A percentile compares a stretch with the other conserved stretches of the same genome.
phyloP scores from a whole-genome alignment of 2,797 vertebrate species.

The Danio tinwini region DNA sequence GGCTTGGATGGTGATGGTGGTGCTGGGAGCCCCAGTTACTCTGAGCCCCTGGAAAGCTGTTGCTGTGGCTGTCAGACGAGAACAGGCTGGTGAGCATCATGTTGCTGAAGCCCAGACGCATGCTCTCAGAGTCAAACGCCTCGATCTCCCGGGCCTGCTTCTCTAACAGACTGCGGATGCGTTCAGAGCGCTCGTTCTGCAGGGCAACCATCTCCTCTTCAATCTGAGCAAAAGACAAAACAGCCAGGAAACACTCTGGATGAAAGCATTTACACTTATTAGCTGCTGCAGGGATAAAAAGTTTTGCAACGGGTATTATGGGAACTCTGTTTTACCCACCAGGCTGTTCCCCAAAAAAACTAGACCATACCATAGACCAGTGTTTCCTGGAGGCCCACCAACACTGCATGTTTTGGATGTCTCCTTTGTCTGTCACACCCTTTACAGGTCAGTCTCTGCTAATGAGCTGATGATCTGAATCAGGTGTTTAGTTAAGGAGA shows the following conservation, averaged over 20 bases:
- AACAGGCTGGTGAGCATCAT: slow-evolving; percentile 97
- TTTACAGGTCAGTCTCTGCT: too few relatives aligned
- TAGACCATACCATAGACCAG: too few relatives aligned
- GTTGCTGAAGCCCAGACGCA: slow-evolving; percentile 98
- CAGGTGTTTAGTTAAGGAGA: too few relatives aligned
- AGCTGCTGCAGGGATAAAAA: not conserved
- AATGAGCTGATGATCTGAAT: too few relatives aligned
- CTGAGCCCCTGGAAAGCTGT: slow-evolving; percentile 87
- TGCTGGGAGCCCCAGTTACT: slow-evolving; percentile 86
- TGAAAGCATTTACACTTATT: not conserved
- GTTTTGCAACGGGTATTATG: too few relatives aligned
- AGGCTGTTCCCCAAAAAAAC: too few relatives aligned
- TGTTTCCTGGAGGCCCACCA: too few relatives aligned
- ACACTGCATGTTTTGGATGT: too few relatives aligned
- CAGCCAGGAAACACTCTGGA: not conserved
- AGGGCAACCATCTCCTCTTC: slow-evolving; percentile 97
- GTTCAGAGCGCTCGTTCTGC: slow-evolving; percentile 95
- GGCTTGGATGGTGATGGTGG: slow-evolving; percentile 70
- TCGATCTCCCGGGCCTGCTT: slow-evolving; percentile 97
- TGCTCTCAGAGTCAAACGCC: slow-evolving; percentile 98
- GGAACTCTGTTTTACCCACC: too few relatives aligned
- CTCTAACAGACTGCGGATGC: slow-evolving; percentile 96
- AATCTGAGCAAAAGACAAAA: slow-evolving; percentile 78
- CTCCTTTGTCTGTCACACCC: too few relatives aligned
- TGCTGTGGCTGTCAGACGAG: slow-evolving; percentile 87